phyloP scores from a whole-genome alignment of 2,113 vertebrate species.

The Tinamus guttatus region DNA sequence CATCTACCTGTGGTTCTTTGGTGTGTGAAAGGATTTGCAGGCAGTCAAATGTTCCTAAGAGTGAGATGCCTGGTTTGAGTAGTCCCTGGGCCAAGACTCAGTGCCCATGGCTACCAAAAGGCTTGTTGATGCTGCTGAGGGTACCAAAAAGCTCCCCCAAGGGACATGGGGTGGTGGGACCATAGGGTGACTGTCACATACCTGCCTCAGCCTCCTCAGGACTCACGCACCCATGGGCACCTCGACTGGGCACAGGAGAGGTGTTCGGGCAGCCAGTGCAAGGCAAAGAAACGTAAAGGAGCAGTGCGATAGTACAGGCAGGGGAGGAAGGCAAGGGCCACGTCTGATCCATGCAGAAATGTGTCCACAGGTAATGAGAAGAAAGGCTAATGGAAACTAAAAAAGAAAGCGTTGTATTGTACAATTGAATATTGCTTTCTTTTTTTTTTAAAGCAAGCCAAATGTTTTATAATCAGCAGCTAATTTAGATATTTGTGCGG shows the following conservation, averaged over 20 bases:
- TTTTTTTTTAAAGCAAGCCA: not conserved
- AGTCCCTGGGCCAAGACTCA: not conserved
- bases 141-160: not conserved
- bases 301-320: not conserved
- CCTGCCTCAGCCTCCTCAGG: fast-evolving
- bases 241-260: not conserved
- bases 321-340: not conserved
- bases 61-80: not conserved
- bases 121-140: not conserved
- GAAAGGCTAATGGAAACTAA: not conserved
- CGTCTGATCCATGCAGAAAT: fast-evolving
- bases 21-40: not conserved
- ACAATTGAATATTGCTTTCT: slow-evolving; percentile 17
- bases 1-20: not conserved
- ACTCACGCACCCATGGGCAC: not conserved
- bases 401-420: not conserved
- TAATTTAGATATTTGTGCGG: slow-evolving; percentile 67
- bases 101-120: not conserved
- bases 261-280: fast-evolving
- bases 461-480: slow-evolving; percentile 16
- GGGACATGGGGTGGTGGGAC: not conserved
- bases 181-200: not conserved
- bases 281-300: not conserved
- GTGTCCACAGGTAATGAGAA: not conserved
- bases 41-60: not conserved